Evolutionary conservation across 2,888 invertebrate species (phyloP), one percentile per base, ranked within the genome.

Genomic region (Atherix ibis): DNA sequence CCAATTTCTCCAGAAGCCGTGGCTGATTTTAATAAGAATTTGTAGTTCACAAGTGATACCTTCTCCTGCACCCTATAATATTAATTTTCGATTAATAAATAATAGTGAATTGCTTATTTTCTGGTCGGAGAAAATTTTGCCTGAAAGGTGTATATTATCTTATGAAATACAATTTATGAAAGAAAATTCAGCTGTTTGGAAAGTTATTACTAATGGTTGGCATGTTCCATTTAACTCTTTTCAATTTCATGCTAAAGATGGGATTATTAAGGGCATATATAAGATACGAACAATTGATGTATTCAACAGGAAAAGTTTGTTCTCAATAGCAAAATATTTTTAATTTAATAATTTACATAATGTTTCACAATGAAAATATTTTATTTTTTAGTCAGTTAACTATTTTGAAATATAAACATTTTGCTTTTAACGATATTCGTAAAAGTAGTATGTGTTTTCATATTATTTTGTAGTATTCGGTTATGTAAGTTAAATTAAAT

Each of bases 91-190:
- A 27, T 52, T 58, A 36, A 51, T 68, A 2, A 65, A 64, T 2
- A 43, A 46, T 18, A 55, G 55, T n/a, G 67, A 68, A 50, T 58
- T 67, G 25, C 44, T 66, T 12, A 44, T 68, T 13, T 47, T 58
- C 36, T 68, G 68, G 68, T 57, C 53, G 29, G 66, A 67, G 33
- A 41, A 45, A 5, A 28, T 46, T 6, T 43, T 45, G 4, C 40
- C 45, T 16, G 47, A 49, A 2, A 45, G 50, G 37, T 64, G 63
- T 40, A 45, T 60, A 3, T 52, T 52, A 41, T 58, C 52, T 3
- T 64, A 61, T 41, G 56, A 62, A 41, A 50, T 64, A 9, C 59
- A 51, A 51, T 60, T 55, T 34, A 47, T 46, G 16, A 32, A 35
- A 29, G 14, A 28, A n/a, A 32, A 29, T 8, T 28, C 36, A 30